These are phyloP conservation scores for Danio tinwini DNA, from an alignment of 2,797 vertebrate genomes.

Conservation along the genomic window DNA sequence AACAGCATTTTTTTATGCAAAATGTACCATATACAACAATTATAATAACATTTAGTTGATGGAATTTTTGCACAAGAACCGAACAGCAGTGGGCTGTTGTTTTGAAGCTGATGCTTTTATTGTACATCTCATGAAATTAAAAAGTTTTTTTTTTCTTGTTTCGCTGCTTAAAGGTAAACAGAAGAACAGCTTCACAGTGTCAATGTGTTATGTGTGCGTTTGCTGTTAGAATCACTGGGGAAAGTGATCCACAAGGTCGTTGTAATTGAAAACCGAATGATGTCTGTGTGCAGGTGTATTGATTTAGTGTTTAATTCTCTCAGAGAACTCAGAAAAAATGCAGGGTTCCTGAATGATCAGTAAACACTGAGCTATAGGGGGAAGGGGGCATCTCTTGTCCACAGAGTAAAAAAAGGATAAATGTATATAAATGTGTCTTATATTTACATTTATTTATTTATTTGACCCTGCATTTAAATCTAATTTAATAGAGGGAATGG, in stretches of 20 bases:
- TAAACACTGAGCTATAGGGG: slow-evolving; percentile 12
- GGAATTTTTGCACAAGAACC: slow-evolving; percentile 9
- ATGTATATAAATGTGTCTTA: not conserved
- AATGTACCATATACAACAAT: no score
- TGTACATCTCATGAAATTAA: slow-evolving; percentile 15
- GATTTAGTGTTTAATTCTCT: slow-evolving; percentile 39
- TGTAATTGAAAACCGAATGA: slow-evolving; percentile 20
- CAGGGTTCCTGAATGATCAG: slow-evolving; percentile 22
- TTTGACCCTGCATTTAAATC: not conserved
- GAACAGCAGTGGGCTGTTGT: slow-evolving; percentile 43
- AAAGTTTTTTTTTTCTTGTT: not conserved
- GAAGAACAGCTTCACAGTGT: slow-evolving; percentile 17
- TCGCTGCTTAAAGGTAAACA: not conserved
- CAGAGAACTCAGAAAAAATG: slow-evolving; percentile 24
- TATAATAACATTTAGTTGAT: no score
- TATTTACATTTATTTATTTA: not conserved
- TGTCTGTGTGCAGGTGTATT: slow-evolving; percentile 28
- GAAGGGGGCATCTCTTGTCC: not conserved
- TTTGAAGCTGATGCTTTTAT: slow-evolving; percentile 33
- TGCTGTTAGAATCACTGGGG: not conserved
- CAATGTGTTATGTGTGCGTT: not conserved
- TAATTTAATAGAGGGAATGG: not conserved
- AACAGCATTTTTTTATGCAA: no score
- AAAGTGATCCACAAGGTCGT: slow-evolving; percentile 35
- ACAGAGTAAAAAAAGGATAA: not conserved